Evolutionary conservation across 2,888 invertebrate genomes (phyloP).

Genomic region (Rosalia funebris): DNA sequence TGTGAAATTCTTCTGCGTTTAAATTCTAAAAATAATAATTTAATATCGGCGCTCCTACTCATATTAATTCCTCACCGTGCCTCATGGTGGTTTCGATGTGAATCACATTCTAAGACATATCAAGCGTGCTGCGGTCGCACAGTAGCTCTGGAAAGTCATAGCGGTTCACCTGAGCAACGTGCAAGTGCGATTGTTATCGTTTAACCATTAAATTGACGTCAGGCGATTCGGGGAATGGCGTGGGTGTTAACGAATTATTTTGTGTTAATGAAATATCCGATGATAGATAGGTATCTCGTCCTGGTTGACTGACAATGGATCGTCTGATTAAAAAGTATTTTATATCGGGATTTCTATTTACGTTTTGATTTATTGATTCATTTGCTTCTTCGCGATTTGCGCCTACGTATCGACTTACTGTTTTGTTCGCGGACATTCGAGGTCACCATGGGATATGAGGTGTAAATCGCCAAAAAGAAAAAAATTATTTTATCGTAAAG

Average conservation of each 20-base stretch:
- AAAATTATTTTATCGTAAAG: no score
- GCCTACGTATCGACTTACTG: not conserved
- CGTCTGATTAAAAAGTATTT: slow-evolving; percentile 3
- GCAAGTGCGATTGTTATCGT: slow-evolving; percentile 24
- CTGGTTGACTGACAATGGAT: slow-evolving; percentile 1
- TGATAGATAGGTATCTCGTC: slow-evolving; percentile 10
- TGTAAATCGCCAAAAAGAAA: no score
- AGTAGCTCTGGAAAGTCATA: slow-evolving; percentile 27
- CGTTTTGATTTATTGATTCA: slow-evolving; percentile 9
- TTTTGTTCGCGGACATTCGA: not conserved
- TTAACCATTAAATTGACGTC: slow-evolving; percentile 27
- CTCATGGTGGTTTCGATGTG: slow-evolving; percentile 16
- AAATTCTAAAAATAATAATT: slow-evolving; percentile 12
- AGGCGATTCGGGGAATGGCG: slow-evolving; percentile 18
- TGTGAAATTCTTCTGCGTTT: not conserved
- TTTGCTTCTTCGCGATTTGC: not conserved
- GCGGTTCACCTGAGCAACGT: slow-evolving; percentile 23
- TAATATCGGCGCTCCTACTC: slow-evolving; percentile 13
- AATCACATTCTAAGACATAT: slow-evolving; percentile 25
- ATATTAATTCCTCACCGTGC: slow-evolving; percentile 6
- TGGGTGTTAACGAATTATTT: slow-evolving; percentile 27
- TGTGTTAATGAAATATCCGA: slow-evolving; percentile 23
- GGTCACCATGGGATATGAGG: no score
- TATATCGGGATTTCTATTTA: slow-evolving; percentile 6
- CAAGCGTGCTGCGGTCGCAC: slow-evolving; percentile 25